Evolutionary conservation across 2,888 invertebrate species (phyloP), one percentile per base, ranked within the genome.

Genomic region (Drosophila leonis): DNA sequence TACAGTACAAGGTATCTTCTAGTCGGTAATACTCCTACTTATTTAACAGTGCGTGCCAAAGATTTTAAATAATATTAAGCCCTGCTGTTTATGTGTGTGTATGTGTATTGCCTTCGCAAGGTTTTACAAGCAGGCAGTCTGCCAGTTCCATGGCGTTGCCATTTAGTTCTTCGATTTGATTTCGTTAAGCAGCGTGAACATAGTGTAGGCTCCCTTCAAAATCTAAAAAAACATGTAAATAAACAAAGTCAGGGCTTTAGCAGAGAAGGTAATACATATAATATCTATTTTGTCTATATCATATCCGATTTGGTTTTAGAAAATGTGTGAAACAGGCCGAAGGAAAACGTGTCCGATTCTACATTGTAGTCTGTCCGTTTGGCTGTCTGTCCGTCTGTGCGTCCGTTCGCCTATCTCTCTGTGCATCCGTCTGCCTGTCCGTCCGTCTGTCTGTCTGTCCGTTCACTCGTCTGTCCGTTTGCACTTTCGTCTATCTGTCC

Each of bases 121-220:
- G n/a, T n/a, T 27, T 27, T 64, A 65, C 61, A 67, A 1, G 18
- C 18, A 20, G 41, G 10, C 41, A 41, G 49, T 63, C 46, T 37
- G 49, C n/a, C 31, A 27, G 20, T 20, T 39, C 46, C 20, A n/a
- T 29, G 18, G 29, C 12, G n/a, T 24, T 68, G 35, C 37, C 31
- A 33, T 52, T 76, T 51, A 72, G 68, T 9, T 60, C 27, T n/a
- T 10, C 20, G 61, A 48, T 7, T 51, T 75, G n/a, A 75, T 44
- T 29, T 82, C 54, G 10, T 62, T 83, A 0, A 92, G 67, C 15
- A 92, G 64, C 6, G 92, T 88, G 55, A 90, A 90, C 42, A 88
- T 76, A 1, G 91, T 85, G 59, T 91, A 91, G 31, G 91, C 86
- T 1, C 79, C 78, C 71, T 91, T 92, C 46, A 90, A 60, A 29